phyloP scores from a whole-genome alignment of 2,113 vertebrate species.

The Nibea albiflora region DNA sequence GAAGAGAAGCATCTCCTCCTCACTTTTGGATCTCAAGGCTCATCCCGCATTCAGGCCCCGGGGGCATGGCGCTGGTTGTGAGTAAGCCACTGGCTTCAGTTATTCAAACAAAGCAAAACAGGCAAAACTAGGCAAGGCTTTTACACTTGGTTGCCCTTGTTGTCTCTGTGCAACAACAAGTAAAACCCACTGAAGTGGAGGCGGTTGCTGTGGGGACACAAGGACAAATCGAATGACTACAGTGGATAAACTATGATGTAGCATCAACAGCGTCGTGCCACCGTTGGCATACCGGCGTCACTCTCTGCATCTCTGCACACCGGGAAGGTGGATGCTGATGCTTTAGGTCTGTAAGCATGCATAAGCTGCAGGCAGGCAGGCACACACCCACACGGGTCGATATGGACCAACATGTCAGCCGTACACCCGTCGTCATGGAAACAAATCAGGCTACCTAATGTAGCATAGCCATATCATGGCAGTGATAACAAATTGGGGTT shows the following conservation, averaged over 20 bases:
- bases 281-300: neutral
- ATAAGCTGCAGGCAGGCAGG: constrained; percentile 34
- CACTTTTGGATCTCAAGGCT: constrained; percentile 50
- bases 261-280: neutral
- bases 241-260: neutral
- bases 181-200: constrained; percentile 43
- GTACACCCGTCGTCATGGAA: constrained; percentile 80
- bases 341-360: constrained; percentile 33
- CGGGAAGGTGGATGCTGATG: constrained; percentile 15
- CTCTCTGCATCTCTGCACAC: neutral
- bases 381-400: constrained; percentile 57
- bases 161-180: constrained; percentile 49
- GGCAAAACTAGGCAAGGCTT: constrained; percentile 67
- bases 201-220: constrained; percentile 29
- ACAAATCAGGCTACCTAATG: constrained; percentile 74
- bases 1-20: constrained; percentile 40
- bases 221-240: constrained; percentile 1
- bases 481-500: constrained; percentile 32
- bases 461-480: constrained; percentile 49
- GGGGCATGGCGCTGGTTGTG: constrained; percentile 48
- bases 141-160: constrained; percentile 60
- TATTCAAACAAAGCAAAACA: constrained; percentile 71
- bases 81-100: constrained; percentile 65
- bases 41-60: constrained; percentile 65
- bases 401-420: constrained; percentile 63